Evolutionary conservation across 2,113 vertebrate species (phyloP), one percentile per base, ranked within the genome.

Genomic region (Caloenas nicobarica): DNA sequence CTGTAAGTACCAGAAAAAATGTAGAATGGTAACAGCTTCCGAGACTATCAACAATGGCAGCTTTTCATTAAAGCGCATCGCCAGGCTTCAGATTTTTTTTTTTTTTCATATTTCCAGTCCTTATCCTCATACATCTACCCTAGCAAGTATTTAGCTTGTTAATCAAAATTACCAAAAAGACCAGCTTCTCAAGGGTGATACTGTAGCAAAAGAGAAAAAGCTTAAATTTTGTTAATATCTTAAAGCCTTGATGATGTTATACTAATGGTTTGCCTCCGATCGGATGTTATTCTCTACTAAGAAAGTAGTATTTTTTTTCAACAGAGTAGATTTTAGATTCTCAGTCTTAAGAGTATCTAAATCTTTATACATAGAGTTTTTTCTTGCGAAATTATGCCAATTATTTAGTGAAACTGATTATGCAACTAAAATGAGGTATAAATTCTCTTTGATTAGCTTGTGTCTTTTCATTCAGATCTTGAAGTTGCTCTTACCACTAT

Each of bases 51-150:
- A 31, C 12, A 85, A 81, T 69, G 24, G 0, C 10, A 68, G 11
- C 7, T 77, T 80, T 8, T 88, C 7, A 9, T 23, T 53, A 42
- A 34, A 85, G 13, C 16, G 21, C 0, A 0, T 76, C 53, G 44
- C 5, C 4, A 69, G 53, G 9, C 17, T 90, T 82, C 29, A 8
- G 16, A 64, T 38, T 11, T 8, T 50, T 33, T 6, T n/a, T n/a
- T 33, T 65, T 76, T 81, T 56, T 70, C 5, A 0, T 71, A n/a
- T 81, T 78, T 74, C 25, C 42, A 61, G 24, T 26, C 24, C 8
- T 66, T 22, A n/a, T 54, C 19, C 25, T 86, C 28, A 40, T 50
- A 21, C 76, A 68, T 36, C 89, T 89, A 50, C 16, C 23, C 19
- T 46, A 25, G 5, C 6, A 85, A 74, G 8, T 71, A 57, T 64